Evolutionary conservation across 2,888 invertebrate species (phyloP).

Genomic region (Phasia obesa): DNA sequence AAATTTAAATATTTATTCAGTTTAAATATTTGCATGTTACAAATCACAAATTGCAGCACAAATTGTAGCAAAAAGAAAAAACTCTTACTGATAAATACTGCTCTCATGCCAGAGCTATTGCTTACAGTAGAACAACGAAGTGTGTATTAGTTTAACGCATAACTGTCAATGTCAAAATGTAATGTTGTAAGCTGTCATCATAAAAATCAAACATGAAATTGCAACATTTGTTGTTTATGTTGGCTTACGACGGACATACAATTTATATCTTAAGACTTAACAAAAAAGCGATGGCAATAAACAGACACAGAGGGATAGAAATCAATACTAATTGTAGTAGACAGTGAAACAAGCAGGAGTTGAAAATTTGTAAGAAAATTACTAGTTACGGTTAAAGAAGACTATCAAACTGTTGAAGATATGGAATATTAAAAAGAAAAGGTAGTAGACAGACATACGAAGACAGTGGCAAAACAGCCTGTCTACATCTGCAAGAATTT

Average conservation of each 20-base stretch:
- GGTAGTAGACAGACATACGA: too few species aligned
- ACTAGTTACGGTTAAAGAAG: too few species aligned
- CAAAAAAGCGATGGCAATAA: not conserved
- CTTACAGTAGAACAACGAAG: not conserved
- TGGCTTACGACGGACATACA: slow-evolving; percentile 31
- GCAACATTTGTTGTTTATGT: slow-evolving; percentile 45
- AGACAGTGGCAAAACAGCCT: too few species aligned
- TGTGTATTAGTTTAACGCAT: slow-evolving; percentile 58
- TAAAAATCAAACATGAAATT: slow-evolving; percentile 62
- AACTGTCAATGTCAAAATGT: slow-evolving; percentile 69
- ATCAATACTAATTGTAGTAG: too few species aligned
- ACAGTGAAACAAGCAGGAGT: too few species aligned
- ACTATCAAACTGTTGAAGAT: too few species aligned
- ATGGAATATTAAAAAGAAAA: too few species aligned
- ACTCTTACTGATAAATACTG: slow-evolving; percentile 1
- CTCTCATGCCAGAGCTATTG: slow-evolving; percentile 7
- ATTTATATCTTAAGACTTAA: slow-evolving; percentile 14
- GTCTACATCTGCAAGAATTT: too few species aligned
- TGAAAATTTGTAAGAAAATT: too few species aligned
- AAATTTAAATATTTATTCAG: not conserved
- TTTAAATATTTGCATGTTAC: slow-evolving; percentile 40
- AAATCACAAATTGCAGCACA: slow-evolving; percentile 20
- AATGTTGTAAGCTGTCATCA: slow-evolving; percentile 65
- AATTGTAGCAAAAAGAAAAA: not conserved
- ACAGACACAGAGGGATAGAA: not conserved